Evolutionary conservation across 2,113 vertebrate species (phyloP).

Genomic region (Petrocephalus microphthalmus): DNA sequence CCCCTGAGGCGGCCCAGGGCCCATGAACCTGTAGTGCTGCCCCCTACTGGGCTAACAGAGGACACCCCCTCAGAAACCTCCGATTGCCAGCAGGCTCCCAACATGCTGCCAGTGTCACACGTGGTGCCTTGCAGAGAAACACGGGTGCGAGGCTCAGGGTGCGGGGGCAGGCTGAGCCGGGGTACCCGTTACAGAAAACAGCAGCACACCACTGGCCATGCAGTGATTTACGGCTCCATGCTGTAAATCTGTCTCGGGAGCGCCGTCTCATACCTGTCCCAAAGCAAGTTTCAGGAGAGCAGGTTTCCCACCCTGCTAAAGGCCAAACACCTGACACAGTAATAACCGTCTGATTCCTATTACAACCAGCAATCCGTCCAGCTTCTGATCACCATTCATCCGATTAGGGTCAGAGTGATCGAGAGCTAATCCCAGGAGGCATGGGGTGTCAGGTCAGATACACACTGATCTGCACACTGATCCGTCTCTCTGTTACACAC

Average conservation of each 20-base stretch:
- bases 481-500: background rate
- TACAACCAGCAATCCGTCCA: no score
- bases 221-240: background rate
- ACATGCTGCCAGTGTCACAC: background rate
- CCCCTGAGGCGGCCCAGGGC: background rate
- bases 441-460: background rate
- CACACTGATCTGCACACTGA: background rate
- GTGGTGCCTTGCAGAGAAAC: background rate
- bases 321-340: background rate
- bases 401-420: background rate
- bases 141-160: background rate
- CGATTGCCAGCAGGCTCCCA: background rate
- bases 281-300: background rate
- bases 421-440: background rate
- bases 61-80: no score
- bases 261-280: background rate
- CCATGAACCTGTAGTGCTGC: background rate
- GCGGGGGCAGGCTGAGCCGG: background rate
- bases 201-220: background rate
- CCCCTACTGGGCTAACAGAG: no score
- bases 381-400: background rate
- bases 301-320: background rate
- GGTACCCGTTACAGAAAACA: background rate
- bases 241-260: background rate
- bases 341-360: no score